Percentiles rank a stretch among this genome's conserved stretches.
Conservation (phyloP, 1,140 invertebrate genomes). For the Drosophila carrolli region DNA sequence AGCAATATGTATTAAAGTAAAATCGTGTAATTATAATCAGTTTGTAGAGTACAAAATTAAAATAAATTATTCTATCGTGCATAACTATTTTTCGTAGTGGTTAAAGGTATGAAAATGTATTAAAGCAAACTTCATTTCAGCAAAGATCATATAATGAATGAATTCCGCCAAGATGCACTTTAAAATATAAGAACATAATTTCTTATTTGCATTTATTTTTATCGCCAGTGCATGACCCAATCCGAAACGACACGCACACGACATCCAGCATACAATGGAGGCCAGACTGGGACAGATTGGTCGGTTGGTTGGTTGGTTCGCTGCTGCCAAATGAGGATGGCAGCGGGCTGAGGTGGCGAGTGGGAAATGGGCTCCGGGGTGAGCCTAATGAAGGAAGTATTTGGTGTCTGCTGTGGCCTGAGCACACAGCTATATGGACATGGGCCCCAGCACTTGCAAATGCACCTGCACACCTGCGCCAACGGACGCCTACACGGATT, state of each 20-base stretch:
- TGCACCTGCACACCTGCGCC: slow-evolving; percentile 37
- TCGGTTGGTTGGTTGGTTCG: not conserved
- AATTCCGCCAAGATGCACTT: not conserved
- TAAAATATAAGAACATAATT: not conserved
- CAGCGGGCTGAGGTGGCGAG: not conserved
- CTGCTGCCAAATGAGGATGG: slow-evolving; percentile 1
- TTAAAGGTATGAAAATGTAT: no score
- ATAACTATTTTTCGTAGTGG: no score
- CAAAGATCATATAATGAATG: no score
- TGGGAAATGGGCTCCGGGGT: slow-evolving; percentile 22
- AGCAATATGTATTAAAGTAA: no score
- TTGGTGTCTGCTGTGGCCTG: slow-evolving; percentile 33
- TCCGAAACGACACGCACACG: slow-evolving; percentile 30
- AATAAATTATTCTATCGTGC: no score
- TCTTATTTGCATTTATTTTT: not conserved
- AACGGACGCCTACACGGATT: slow-evolving; percentile 36
- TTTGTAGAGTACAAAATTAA: no score
- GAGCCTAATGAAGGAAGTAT: slow-evolving; percentile 60
- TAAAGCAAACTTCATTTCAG: no score
- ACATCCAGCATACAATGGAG: slow-evolving; percentile 24
- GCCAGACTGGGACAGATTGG: slow-evolving; percentile 19
- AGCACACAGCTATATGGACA: slow-evolving; percentile 19
- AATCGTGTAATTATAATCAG: no score
- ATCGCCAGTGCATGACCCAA: slow-evolving; percentile 28
- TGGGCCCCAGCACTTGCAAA: slow-evolving; percentile 22